Evolutionary conservation across 2,888 invertebrate genomes (phyloP).

Genomic region (Belgica antarctica): DNA sequence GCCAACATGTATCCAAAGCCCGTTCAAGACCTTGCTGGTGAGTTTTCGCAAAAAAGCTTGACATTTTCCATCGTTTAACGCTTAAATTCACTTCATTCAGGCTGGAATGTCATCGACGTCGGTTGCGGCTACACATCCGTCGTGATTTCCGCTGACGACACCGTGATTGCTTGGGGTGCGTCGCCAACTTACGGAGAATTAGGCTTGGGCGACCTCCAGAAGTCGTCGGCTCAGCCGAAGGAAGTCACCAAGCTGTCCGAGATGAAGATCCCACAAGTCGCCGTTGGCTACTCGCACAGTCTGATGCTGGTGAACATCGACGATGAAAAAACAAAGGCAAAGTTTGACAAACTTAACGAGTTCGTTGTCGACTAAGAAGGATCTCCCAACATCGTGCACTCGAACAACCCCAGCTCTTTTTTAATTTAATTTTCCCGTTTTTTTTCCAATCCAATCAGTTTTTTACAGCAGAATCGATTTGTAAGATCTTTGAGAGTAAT

Average conservation of each 20-base stretch:
- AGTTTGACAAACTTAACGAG: conserved; percentile 58
- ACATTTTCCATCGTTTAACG: background rate
- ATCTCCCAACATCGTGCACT: background rate
- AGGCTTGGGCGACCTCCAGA: conserved; percentile 85
- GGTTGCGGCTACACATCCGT: conserved; percentile 81
- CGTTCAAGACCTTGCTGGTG: conserved; percentile 81
- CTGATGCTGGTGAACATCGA: conserved; percentile 62
- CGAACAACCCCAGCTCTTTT: background rate
- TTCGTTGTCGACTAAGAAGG: conserved; percentile 47
- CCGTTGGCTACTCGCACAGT: conserved; percentile 85
- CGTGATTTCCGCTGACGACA: conserved; percentile 85
- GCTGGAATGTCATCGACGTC: conserved; percentile 85
- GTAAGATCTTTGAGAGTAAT: conserved; percentile 12
- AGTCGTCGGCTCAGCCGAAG: conserved; percentile 82
- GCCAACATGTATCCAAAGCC: conserved; percentile 97
- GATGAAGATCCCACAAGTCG: conserved; percentile 70
- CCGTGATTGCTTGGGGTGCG: conserved; percentile 89
- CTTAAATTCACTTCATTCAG: conserved; percentile 54
- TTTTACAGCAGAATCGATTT: background rate
- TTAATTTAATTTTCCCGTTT: conserved; percentile 10
- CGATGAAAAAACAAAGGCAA: conserved; percentile 58
- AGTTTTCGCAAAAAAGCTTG: too few species aligned
- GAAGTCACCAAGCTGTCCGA: conserved; percentile 78
- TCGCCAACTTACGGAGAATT: conserved; percentile 91
- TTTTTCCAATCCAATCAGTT: background rate